Conservation (phyloP, 2,113 vertebrate genomes). For the Mus spicilegus region DNA sequence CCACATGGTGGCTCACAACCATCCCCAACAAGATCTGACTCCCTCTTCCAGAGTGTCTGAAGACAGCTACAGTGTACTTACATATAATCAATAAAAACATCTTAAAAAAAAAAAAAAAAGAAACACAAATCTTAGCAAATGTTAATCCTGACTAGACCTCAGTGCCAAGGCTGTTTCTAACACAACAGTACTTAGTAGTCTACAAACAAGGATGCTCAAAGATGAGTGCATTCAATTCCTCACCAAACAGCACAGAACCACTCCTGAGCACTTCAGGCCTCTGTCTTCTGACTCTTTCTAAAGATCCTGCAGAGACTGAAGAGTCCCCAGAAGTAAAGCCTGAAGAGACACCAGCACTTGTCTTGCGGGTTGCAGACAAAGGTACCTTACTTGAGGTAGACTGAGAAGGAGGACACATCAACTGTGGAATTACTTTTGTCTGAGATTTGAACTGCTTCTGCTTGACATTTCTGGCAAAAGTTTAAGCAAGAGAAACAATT, state of each 20-base stretch:
- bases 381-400: slow-evolving; percentile 93
- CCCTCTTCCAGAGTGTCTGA: no score
- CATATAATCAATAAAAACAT: no score
- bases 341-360: slow-evolving; percentile 60
- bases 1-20: no score
- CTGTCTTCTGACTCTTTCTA: slow-evolving; percentile 84
- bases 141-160: neutral
- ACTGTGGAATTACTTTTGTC: slow-evolving; percentile 86
- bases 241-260: slow-evolving; percentile 88
- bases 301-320: slow-evolving; percentile 84
- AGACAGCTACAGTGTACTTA: no score
- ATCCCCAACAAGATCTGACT: no score
- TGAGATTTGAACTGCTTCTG: slow-evolving; percentile 91
- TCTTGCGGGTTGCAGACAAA: slow-evolving; percentile 77
- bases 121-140: slow-evolving; percentile 3
- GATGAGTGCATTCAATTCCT: slow-evolving; percentile 35
- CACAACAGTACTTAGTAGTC: neutral
- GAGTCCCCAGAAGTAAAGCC: slow-evolving; percentile 88
- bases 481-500: slow-evolving; percentile 47
- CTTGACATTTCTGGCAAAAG: slow-evolving; percentile 87
- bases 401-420: slow-evolving; percentile 87
- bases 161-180: neutral
- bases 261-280: slow-evolving; percentile 77
- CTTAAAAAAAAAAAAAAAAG: no score
- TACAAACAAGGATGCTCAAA: neutral